Base-by-base conservation (phyloP, 2,113 vertebrate species). In the Chaenocephalus aceratus region DNA sequence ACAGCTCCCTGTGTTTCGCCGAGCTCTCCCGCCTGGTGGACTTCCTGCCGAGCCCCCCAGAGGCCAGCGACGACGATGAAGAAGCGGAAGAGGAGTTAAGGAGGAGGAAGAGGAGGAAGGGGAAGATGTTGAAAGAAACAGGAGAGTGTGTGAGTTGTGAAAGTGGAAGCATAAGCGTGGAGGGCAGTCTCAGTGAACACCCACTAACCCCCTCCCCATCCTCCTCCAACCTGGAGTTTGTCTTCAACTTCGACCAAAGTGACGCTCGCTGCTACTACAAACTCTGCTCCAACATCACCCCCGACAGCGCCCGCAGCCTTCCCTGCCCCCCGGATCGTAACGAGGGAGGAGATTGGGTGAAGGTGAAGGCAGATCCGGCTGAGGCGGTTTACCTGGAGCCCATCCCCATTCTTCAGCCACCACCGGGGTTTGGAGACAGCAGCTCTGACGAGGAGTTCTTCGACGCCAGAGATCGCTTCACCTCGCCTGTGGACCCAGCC, bases 371-470 rank as follows among this genome's bases (percentile, higher is more conserved):
- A 8, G 77, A 77, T 2, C 57, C 2, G 2, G 23, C 2, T 6
- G 62, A 56, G 15, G 46, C 44, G 5, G 64, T 18, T 0, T 82
- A 75, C 11, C n/a, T 75, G 23, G 87, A 90, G 46, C 78, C 82
- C 0, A 16, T 84, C 1, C 89, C 94, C 23, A 91, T 95, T 71
- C 93, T 97, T 8, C 92, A 94, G 16, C 96, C 96, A 0, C 96
- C 97, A 0, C 95, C 95, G 6, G 96, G 96, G 30, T 97, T 97
- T 75, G 96, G 95, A 18, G 97, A 98, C 80, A 97, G 96, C 90
- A 99, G 98, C 85, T 99, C 98, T 0, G 98, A 99, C 12, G 97
- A 99, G 18, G 98, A 99, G 87, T 98, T 97, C 93, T 98, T 96
- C 64, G 97, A 99, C 0, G 97, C 97, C 9, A 95, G 95, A 15